Evolutionary conservation across 2,797 vertebrate genomes (phyloP).

Genomic region (Crocidura indochinensis): DNA sequence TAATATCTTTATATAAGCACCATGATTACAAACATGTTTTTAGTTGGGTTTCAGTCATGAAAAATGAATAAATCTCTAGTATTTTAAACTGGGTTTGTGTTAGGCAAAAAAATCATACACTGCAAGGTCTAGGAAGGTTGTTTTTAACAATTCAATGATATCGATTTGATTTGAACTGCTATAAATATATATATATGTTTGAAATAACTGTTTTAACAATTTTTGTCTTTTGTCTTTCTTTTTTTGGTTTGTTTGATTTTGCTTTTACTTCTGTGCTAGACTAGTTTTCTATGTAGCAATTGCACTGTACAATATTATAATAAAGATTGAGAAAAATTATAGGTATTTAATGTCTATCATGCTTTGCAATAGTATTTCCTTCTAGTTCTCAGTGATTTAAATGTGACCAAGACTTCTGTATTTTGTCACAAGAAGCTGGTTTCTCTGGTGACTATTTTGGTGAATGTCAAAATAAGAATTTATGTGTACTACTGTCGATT

Average conservation of each 20-base stretch:
- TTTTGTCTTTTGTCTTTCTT: conserved; percentile 94
- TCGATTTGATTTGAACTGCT: conserved; percentile 96
- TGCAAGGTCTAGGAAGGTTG: conserved; percentile 97
- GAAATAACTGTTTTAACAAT: conserved; percentile 93
- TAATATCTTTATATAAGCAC: no score
- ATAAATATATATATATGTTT: no score
- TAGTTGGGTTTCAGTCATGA: no score
- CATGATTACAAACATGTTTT: no score
- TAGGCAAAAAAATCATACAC: conserved; percentile 96
- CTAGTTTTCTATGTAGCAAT: conserved; percentile 99
- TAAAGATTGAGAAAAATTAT: conserved; percentile 98
- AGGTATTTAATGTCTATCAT: conserved; percentile 99
- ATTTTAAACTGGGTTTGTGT: conserved; percentile 90
- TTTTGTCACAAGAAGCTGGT: conserved; percentile 99
- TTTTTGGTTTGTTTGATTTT: conserved; percentile 89
- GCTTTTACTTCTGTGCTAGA: conserved; percentile 98
- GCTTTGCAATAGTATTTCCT: conserved; percentile 99
- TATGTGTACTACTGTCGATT: conserved; percentile 99
- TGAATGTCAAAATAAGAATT: conserved; percentile 99
- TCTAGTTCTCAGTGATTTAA: conserved; percentile 99
- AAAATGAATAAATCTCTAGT: conserved; percentile 84
- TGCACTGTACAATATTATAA: conserved; percentile 99
- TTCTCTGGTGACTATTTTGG: conserved; percentile 99
- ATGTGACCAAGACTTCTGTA: conserved; percentile 99
- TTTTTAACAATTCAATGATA: conserved; percentile 92